Evolutionary conservation across 1,140 invertebrate species (phyloP), one percentile per base, ranked within the genome.

Genomic region (Drosophila tristis): DNA sequence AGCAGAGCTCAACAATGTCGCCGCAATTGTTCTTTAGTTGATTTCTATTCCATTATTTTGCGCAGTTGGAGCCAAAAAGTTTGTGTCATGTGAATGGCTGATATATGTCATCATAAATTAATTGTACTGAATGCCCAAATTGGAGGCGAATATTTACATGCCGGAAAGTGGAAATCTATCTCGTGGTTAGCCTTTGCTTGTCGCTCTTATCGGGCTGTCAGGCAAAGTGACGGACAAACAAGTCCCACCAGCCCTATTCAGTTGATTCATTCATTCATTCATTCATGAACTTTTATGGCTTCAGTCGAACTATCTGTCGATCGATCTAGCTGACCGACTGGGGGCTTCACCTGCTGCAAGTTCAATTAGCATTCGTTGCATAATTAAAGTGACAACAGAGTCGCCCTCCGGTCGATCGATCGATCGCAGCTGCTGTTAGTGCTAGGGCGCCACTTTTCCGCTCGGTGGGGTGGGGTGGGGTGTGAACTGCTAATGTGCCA

Each of bases 41-140:
- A 20, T 42, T 43, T 11, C 31, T 20, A 29, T 71, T 71, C 65
- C 53, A 71, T 70, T 70, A 58, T 70, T 70, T 58, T 70, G 67
- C 67, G 67, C 67, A 70, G 67, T 70, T 58, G 20, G 67, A 13
- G 3, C 64, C n/a, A 58, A 67, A 35, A 74, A 68, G 59, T 53
- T 72, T 72, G 66, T 72, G 54, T 45, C 55, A 60, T 71, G 48
- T 42, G 71, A 60, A 71, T 72, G 68, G 65, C 15, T 15, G 65
- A 80, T 64, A 68, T 84, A 68, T 84, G 80, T 84, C 80, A 84
- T 84, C 80, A 73, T 72, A 74, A 85, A 84, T 84, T 85, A 84
- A 84, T 80, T 84, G 63, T 61, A 50, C 44, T 57, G 43, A 54
- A 29, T 51, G 15, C 61, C 62, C 44, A 55, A 58, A 74, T 61